Evolutionary conservation across 2,113 vertebrate genomes (phyloP), one percentile per base, ranked within the genome.

Genomic region (Mormoops blainvillei): DNA sequence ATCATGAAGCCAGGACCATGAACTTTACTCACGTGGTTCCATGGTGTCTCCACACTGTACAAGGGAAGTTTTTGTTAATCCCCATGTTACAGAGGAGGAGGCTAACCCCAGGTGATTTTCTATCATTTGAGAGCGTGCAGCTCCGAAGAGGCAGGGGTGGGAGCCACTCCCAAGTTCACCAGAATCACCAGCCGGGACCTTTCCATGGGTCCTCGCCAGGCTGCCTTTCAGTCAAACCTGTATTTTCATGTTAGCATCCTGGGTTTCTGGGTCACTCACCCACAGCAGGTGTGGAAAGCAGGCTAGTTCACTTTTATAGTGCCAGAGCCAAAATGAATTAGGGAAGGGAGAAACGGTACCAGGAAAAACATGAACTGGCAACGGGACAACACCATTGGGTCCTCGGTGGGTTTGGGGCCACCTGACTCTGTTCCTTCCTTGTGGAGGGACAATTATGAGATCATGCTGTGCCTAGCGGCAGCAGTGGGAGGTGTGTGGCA

Each of bases 171-270:
- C 41, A 54, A 13, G 20, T 41, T 45, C 45, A 12, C 0, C 2
- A 1, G 41, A 31, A 36, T 26, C n/a, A 12, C 16, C 5, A 56
- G 22, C 7, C 43, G 0, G 0, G n/a, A 38, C 26, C 15, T 54
- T 43, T 24, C 33, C 6, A 0, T 20, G 36, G 56, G 28, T 80
- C 48, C 38, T 74, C 28, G 22, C 18, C 18, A 36, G 65, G n/a
- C 31, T 76, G 20, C 71, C 16, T 52, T 63, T 83, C 8, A 15
- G 31, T 45, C 22, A 45, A n/a, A 2, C 33, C 70, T 87, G 36
- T 45, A 68, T 78, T 45, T 65, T 73, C 70, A 3, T 20, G 4
- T 73, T 28, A 24, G n/a, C 28, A 1, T n/a, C 71, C 13, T 71
- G 5, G 18, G 56, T 52, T 68, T 92, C 65, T 89, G 94, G 65